These are phyloP conservation scores for Clarias fuscus DNA, from an alignment of 2,797 vertebrate species.

Conservation along the genomic window DNA sequence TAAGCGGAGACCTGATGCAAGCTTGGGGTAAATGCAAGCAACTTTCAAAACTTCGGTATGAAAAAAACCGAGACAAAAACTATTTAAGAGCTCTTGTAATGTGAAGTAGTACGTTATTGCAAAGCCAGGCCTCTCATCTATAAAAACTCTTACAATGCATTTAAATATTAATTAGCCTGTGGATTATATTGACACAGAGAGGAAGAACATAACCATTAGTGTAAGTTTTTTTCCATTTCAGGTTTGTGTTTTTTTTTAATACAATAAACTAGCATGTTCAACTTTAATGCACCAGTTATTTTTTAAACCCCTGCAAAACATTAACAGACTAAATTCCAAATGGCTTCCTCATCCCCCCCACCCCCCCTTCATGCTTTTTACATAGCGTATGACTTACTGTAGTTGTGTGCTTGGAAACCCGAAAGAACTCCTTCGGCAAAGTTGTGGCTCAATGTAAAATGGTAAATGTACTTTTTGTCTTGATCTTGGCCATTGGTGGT, in stretches of 20 bases:
- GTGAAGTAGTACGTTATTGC: neutral
- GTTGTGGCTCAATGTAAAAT: neutral
- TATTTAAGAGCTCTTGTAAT: neutral
- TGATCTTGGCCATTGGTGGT: neutral
- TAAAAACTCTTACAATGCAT: neutral
- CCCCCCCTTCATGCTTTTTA: neutral
- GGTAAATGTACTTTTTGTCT: neutral
- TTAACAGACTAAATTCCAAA: neutral
- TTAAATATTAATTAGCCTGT: neutral
- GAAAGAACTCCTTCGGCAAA: neutral
- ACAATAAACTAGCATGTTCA: neutral
- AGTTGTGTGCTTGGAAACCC: neutral
- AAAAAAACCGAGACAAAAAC: neutral
- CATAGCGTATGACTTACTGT: neutral
- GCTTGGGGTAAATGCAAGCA: neutral
- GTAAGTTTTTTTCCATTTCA: too few relatives aligned
- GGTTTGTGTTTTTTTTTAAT: neutral
- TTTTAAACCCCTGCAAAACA: neutral
- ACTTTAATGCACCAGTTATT: neutral
- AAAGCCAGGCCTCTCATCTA: neutral
- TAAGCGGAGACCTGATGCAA: neutral
- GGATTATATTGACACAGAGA: neutral
- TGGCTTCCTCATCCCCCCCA: neutral
- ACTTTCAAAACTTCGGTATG: neutral
- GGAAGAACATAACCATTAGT: too few relatives aligned